Percentiles rank a stretch among this genome's conserved stretches.
These are phyloP conservation scores for Otus scops DNA, from an alignment of 2,797 vertebrate genomes.

Conservation along the genomic window DNA sequence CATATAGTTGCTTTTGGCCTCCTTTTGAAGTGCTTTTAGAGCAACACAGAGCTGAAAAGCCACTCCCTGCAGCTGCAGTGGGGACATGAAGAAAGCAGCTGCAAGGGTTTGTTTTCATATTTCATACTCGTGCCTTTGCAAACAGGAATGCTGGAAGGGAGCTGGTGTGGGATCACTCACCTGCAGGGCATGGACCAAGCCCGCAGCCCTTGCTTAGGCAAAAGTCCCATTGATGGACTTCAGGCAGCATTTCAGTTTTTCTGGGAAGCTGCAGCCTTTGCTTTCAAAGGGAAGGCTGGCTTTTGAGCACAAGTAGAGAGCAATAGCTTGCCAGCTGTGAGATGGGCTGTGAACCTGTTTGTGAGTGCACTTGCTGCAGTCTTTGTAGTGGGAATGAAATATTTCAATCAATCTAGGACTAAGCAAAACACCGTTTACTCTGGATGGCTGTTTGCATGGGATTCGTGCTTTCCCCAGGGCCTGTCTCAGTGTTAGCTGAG, in stretches of 20 bases:
- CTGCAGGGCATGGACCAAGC: not conserved
- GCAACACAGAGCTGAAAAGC: constrained; percentile 49
- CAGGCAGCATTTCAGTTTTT: not conserved
- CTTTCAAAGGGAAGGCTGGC: not conserved
- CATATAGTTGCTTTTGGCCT: constrained; percentile 34
- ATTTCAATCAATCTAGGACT: not conserved
- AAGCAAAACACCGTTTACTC: not conserved
- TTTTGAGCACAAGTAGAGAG: not conserved
- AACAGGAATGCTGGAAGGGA: constrained; percentile 15
- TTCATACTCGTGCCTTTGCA: constrained; percentile 34
- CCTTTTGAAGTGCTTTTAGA: constrained; percentile 75
- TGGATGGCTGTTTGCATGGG: not conserved
- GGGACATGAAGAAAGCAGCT: constrained; percentile 64
- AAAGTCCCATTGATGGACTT: not conserved
- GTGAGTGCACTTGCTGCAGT: not conserved
- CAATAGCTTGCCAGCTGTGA: not conserved
- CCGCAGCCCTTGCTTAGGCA: not conserved
- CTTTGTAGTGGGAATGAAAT: not conserved
- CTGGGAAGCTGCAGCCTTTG: not conserved
- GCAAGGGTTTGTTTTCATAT: constrained; percentile 61
- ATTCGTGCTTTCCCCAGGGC: not conserved
- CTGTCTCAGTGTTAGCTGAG: not conserved
- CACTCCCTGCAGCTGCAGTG: constrained; percentile 67
- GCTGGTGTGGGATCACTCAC: not conserved
- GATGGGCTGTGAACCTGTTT: not conserved